Base-by-base conservation (phyloP, 2,888 invertebrate species). In the Nemapogon koenigi region DNA sequence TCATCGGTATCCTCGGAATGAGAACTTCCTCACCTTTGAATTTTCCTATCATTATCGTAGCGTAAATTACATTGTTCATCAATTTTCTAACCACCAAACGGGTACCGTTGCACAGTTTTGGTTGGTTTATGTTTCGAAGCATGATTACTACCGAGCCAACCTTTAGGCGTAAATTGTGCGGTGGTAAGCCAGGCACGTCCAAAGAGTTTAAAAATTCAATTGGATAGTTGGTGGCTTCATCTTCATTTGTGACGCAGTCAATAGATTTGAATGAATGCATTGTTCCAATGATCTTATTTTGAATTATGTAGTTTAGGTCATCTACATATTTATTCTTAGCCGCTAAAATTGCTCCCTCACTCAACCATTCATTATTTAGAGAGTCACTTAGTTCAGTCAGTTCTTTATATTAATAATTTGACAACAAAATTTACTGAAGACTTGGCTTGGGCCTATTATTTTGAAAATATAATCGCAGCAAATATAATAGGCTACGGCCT, bases 101-200 rank as follows among this genome's bases (percentile, higher is more conserved):
- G 10, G 49, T 51, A 13, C 50, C 41, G 31, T 39, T 41, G 30
- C 38, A 41, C 17, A 41, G 28, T 26, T 18, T 44, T 42, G 43
- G 47, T 45, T 43, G 43, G 41, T 49, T 49, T 39, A 48, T 19
- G 29, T 51, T 49, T 42, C 50, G 35, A 39, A 52, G 53, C 55
- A 55, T 50, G 41, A 52, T 58, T 13, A 53, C 46, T 45, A 47
- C 43, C 3, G 49, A 46, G 41, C 53, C 50, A 44, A 52, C 48
- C 41, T 52, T 54, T 19, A 54, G 46, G 16, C 33, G 41, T 45
- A 55, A 48, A 49, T 50, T 49, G 46, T 53, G 49, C 39, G 45
- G 43, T 45, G 48, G 48, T 41, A 46, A 45, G 18, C 49, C 48
- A 41, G 49, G 32, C 38, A 49, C 17, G 41, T 51, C 45, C 42